phyloP scores from a whole-genome alignment of 30 jellyfish, hydroid and myxozoan genomes.

The Turritopsis rubra region DNA sequence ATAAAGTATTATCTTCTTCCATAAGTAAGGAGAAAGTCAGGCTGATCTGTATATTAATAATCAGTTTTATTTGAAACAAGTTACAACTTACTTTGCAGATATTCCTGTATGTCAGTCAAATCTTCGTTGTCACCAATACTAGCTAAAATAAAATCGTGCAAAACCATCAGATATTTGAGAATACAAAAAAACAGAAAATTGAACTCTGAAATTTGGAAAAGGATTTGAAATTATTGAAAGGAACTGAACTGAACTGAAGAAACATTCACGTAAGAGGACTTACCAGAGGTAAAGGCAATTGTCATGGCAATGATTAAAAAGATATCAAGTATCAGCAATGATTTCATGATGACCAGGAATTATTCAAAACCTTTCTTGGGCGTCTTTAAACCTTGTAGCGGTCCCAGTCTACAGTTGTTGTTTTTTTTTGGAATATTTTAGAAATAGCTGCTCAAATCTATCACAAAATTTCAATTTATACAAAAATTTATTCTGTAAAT shows the following conservation, averaged over 20 bases:
- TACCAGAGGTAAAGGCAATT: background rate
- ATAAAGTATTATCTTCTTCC: no score
- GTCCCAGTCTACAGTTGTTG: background rate
- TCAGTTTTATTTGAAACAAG: background rate
- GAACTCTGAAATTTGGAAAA: no score
- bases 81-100: background rate
- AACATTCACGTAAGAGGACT: background rate
- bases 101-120: background rate
- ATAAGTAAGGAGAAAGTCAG: no score
- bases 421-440: no score
- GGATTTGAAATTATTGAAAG: no score
- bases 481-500: background rate
- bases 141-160: background rate
- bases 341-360: background rate
- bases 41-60: no score
- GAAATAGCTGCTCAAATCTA: background rate
- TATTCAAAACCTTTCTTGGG: background rate
- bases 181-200: background rate
- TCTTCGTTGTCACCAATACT: background rate
- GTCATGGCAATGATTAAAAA: background rate
- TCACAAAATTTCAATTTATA: background rate
- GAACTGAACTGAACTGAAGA: background rate
- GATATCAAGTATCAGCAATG: background rate
- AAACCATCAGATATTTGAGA: background rate
- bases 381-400: background rate